A percentile compares a stretch with the other conserved stretches of the same genome.
These are phyloP conservation scores for Noctua fimbriata DNA, from an alignment of 2,888 invertebrate species.

Conservation along the genomic window DNA sequence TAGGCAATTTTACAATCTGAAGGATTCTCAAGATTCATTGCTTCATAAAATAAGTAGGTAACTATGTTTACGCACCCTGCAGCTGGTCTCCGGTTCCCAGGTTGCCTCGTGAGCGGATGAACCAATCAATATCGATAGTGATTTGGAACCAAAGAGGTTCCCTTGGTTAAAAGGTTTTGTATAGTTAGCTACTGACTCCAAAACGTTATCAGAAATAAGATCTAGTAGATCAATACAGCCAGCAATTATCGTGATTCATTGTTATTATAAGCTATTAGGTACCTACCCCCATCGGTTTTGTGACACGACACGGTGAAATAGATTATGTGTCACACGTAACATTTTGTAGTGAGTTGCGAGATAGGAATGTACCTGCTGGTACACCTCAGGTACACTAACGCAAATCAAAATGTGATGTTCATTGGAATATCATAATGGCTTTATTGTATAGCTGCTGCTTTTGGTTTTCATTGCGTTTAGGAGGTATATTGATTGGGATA, in stretches of 20 bases:
- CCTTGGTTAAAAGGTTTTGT: conserved; percentile 11
- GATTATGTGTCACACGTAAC: conserved; percentile 42
- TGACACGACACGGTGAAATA: conserved; percentile 35
- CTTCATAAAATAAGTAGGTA: background rate
- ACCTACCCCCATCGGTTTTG: background rate
- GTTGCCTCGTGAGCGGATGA: background rate
- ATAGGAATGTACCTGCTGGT: background rate
- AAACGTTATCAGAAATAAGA: conserved; percentile 41
- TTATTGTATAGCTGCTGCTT: conserved; percentile 87
- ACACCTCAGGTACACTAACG: conserved; percentile 3
- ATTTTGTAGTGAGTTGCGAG: conserved; percentile 27
- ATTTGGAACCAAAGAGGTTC: background rate
- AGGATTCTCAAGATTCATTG: background rate
- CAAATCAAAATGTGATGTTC: conserved; percentile 27
- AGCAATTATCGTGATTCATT: conserved; percentile 54
- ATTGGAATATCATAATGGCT: conserved; percentile 75
- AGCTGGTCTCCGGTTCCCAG: background rate
- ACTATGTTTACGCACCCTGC: background rate
- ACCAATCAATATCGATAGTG: background rate
- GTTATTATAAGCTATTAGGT: conserved; percentile 44
- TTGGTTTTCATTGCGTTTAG: conserved; percentile 87
- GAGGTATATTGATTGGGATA: conserved; percentile 83
- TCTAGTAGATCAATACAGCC: conserved; percentile 55
- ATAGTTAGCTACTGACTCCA: conserved; percentile 6
- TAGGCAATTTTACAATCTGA: background rate